A percentile compares a stretch with the other conserved stretches of the same genome.
Evolutionary conservation across 2,113 vertebrate genomes (phyloP).

Genomic region (Otus sunia): DNA sequence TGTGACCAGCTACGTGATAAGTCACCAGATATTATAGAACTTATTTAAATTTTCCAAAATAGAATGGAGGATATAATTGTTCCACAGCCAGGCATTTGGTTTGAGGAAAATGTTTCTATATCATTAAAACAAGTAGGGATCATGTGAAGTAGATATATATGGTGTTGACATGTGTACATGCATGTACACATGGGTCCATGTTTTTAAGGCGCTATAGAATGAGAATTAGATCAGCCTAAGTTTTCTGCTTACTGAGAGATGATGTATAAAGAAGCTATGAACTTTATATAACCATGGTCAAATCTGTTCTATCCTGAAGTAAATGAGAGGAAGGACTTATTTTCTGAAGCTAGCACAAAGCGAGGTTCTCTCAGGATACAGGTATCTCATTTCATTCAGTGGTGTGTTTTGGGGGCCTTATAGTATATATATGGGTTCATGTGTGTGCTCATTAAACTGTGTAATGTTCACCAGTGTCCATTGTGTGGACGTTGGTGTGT

Average conservation of each 20-base stretch:
- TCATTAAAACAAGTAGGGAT: background rate
- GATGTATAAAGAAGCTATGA: background rate
- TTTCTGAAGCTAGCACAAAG: background rate
- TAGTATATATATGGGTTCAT: background rate
- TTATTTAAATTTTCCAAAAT: background rate
- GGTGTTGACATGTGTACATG: background rate
- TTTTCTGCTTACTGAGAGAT: background rate
- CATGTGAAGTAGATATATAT: background rate
- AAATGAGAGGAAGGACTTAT: background rate
- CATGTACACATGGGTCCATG: background rate
- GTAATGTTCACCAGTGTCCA: background rate
- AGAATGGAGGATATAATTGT: background rate
- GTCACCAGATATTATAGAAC: background rate
- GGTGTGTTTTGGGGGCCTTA: background rate
- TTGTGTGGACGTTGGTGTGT: rapidly evolving
- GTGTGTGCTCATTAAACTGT: background rate
- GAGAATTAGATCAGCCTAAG: background rate
- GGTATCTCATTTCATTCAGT: background rate
- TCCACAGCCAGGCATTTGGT: background rate
- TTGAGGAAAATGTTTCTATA: background rate
- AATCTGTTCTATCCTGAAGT: background rate
- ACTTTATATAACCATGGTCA: background rate
- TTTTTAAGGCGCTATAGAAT: background rate
- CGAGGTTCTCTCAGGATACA: background rate
- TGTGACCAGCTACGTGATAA: background rate